Evolutionary conservation across 2,888 invertebrate genomes (phyloP).

Genomic region (Nysson spinosus): DNA sequence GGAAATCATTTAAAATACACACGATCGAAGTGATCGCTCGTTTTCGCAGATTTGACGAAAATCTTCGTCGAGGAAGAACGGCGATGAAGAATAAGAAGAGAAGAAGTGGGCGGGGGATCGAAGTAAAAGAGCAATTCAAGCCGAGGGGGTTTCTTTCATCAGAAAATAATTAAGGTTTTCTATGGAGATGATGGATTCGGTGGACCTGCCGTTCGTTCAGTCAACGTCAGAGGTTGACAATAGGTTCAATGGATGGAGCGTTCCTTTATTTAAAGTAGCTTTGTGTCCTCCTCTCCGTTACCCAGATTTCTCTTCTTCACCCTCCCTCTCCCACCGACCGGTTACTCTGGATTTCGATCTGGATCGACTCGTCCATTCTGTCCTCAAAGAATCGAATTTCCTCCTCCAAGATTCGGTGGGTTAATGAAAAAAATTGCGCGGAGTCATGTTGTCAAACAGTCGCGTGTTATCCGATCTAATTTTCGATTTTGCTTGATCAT

Average conservation of each 20-base stretch:
- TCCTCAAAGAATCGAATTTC: constrained; percentile 39
- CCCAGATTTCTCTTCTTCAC: constrained; percentile 45
- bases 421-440: constrained; percentile 59
- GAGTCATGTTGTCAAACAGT: neutral
- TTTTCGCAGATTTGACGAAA: neutral
- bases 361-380: constrained; percentile 49
- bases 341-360: constrained; percentile 51
- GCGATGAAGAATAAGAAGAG: constrained; percentile 19
- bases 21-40: too few relatives aligned
- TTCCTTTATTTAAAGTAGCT: constrained; percentile 78
- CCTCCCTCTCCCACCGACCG: constrained; percentile 37
- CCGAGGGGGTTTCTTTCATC: constrained; percentile 73
- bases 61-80: neutral
- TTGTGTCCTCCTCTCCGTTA: constrained; percentile 75
- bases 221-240: constrained; percentile 77
- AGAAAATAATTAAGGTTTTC: constrained; percentile 78
- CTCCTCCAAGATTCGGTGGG: constrained; percentile 13
- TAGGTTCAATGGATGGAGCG: constrained; percentile 76
- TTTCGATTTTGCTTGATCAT: too few relatives aligned
- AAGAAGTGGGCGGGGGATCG: constrained; percentile 14
- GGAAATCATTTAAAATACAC: too few relatives aligned
- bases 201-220: constrained; percentile 73
- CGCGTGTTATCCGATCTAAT: neutral
- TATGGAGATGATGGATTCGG: constrained; percentile 77
- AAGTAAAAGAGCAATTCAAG: constrained; percentile 57